Percentiles rank a stretch among this genome's conserved stretches.
These are phyloP conservation scores for Bufo gargarizans DNA, from an alignment of 2,113 vertebrate species.

Conservation along the genomic window DNA sequence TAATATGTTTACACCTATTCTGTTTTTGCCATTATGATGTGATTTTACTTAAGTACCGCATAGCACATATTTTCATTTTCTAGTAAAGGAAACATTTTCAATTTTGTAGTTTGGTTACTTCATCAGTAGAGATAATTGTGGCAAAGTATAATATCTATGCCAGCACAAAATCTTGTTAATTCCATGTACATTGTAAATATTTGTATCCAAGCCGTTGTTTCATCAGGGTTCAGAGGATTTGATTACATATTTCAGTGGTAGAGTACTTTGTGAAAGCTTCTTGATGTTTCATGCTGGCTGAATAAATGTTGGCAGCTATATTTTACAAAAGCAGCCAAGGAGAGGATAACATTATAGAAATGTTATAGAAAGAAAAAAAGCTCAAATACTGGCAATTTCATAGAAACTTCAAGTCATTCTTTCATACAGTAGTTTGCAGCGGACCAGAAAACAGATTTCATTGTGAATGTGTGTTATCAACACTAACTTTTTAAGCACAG, in stretches of 20 bases:
- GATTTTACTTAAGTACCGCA: neutral
- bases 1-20: neutral
- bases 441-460: neutral
- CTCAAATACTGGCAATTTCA: neutral
- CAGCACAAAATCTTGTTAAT: constrained; percentile 24
- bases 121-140: neutral
- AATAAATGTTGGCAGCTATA: constrained; percentile 39
- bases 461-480: neutral
- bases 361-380: neutral
- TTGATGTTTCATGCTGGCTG: constrained; percentile 47
- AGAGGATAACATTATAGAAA: constrained; percentile 24
- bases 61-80: neutral
- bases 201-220: constrained; percentile 41
- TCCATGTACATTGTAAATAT: constrained; percentile 23
- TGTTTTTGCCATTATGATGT: neutral
- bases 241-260: constrained; percentile 37
- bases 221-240: constrained; percentile 44
- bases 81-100: neutral
- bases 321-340: constrained; percentile 36
- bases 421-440: neutral
- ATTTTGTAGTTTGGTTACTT: constrained; percentile 5
- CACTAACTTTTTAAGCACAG: no score
- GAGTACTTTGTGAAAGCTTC: constrained; percentile 34
- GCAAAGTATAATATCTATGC: neutral
- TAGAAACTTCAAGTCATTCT: neutral